phyloP scores from a whole-genome alignment of 1,140 invertebrate genomes.

The Dendrolimus punctatus region DNA sequence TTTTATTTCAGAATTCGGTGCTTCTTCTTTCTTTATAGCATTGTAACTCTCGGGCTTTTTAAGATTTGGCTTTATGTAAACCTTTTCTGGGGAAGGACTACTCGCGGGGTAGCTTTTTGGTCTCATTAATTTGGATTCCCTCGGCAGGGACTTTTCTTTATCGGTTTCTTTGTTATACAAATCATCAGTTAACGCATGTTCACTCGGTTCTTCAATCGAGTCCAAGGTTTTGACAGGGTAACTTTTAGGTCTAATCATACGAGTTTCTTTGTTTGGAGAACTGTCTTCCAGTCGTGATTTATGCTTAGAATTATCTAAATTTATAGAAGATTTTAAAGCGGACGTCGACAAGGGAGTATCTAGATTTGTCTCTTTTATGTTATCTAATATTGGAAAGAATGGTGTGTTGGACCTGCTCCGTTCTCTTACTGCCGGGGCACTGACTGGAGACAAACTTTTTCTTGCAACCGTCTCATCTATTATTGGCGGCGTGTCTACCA shows the following conservation, averaged over 20 bases:
- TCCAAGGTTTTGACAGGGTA: slow-evolving; percentile 60
- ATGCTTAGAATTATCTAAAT: slow-evolving; percentile 14
- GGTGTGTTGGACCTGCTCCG: slow-evolving; percentile 65
- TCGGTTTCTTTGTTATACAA: slow-evolving; percentile 32
- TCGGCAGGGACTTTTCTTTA: slow-evolving; percentile 38
- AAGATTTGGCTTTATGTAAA: slow-evolving; percentile 33
- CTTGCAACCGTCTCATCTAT: slow-evolving; percentile 39
- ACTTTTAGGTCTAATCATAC: slow-evolving; percentile 59
- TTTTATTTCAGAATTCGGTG: slow-evolving; percentile 29
- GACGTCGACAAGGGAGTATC: slow-evolving; percentile 14
- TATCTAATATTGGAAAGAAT: slow-evolving; percentile 65
- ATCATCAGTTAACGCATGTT: slow-evolving; percentile 20
- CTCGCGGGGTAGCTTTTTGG: slow-evolving; percentile 75
- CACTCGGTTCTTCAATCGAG: slow-evolving; percentile 37
- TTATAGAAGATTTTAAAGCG: slow-evolving; percentile 7
- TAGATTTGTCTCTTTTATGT: slow-evolving; percentile 54
- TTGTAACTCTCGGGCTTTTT: slow-evolving; percentile 38
- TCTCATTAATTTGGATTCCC: slow-evolving; percentile 74
- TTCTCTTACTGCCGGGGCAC: slow-evolving; percentile 43
- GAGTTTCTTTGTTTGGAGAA: slow-evolving; percentile 35
- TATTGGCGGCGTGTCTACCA: slow-evolving; percentile 21
- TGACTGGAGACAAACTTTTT: slow-evolving; percentile 55
- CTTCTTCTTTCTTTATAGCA: slow-evolving; percentile 22
- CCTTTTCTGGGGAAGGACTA: slow-evolving; percentile 60
- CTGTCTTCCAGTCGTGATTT: slow-evolving; percentile 17